Base-by-base conservation (phyloP, 1,140 invertebrate species). In the Aphidius gifuensis region DNA sequence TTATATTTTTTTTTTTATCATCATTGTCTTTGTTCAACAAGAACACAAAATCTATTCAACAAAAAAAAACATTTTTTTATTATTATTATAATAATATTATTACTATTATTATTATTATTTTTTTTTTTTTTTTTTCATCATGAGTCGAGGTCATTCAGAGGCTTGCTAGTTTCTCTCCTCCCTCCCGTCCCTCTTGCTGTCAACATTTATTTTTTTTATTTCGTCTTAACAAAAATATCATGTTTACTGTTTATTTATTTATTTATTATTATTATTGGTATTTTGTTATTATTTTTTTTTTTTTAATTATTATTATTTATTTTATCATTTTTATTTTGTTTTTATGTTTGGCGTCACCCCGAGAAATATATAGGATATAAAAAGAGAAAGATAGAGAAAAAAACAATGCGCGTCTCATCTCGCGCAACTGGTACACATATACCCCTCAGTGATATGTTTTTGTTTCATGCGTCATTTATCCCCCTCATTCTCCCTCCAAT, bases 361-460 rank as follows among this genome's bases (percentile, higher is more conserved):
- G n/a, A 16, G 23, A 32, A 32, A 32, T 32, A 32, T 32, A 32
- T 32, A 32, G 23, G 1, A 32, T 32, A 32, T 3, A 32, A 32
- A 32, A 32, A 32, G 23, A 32, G 4, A 32, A 32, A 32, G 23
- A 32, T 39, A 44, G 6, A 44, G 6, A 44, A 9, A 42, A 9
- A 38, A 53, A 39, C 51, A 42, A 50, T 53, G 59, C 59, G 59
- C 64, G 47, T 65, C 59, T 60, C 39, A 55, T 61, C 60, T 65
- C 64, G 60, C 64, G 55, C 64, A 65, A 65, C 64, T 65, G 49
- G 60, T 65, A 54, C 45, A 54, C 58, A 46, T 40, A 42, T 56
- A 48, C 53, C 32, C 40, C 48, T 11, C 51, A 42, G 23, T 32
- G 9, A n/a, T 57, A 54, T 65, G 60, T 61, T 57, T 64, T 64